phyloP scores from a whole-genome alignment of 2,888 invertebrate genomes.

The Craniophora ligustri region DNA sequence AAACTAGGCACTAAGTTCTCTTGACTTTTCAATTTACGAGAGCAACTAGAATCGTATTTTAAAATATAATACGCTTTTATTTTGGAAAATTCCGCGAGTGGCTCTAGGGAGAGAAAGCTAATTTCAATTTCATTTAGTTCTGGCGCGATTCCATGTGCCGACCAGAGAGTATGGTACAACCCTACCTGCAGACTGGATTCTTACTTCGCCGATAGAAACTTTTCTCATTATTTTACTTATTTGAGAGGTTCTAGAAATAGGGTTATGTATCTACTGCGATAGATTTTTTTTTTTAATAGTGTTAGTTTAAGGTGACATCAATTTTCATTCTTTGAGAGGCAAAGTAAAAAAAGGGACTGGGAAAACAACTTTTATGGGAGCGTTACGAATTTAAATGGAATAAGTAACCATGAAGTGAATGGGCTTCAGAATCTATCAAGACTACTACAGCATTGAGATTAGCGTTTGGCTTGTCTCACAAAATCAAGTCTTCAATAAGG shows the following conservation, averaged over 20 bases:
- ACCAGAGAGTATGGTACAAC: slow-evolving; percentile 65
- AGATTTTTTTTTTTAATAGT: too few species aligned
- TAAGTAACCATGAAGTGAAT: too few species aligned
- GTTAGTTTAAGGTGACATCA: too few species aligned
- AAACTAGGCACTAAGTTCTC: slow-evolving; percentile 59
- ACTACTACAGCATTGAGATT: too few species aligned
- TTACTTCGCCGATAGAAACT: slow-evolving; percentile 5
- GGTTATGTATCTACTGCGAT: background rate
- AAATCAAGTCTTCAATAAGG: too few species aligned
- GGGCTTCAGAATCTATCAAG: too few species aligned
- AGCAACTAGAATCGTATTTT: slow-evolving; percentile 82
- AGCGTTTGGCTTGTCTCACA: too few species aligned
- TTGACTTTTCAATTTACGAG: slow-evolving; percentile 69
- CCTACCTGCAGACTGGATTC: slow-evolving; percentile 23
- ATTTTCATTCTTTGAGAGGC: too few species aligned
- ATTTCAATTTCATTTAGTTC: slow-evolving; percentile 89
- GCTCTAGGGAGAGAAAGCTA: slow-evolving; percentile 87
- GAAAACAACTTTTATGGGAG: too few species aligned
- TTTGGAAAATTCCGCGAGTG: slow-evolving; percentile 85
- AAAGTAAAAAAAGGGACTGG: too few species aligned
- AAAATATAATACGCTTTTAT: slow-evolving; percentile 88
- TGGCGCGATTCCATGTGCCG: slow-evolving; percentile 87
- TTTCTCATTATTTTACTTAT: slow-evolving; percentile 2
- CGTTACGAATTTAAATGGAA: too few species aligned
- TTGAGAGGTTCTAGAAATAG: background rate